Conservation (phyloP, 2,797 vertebrate genomes). For the Petrocephalus sullivani region DNA sequence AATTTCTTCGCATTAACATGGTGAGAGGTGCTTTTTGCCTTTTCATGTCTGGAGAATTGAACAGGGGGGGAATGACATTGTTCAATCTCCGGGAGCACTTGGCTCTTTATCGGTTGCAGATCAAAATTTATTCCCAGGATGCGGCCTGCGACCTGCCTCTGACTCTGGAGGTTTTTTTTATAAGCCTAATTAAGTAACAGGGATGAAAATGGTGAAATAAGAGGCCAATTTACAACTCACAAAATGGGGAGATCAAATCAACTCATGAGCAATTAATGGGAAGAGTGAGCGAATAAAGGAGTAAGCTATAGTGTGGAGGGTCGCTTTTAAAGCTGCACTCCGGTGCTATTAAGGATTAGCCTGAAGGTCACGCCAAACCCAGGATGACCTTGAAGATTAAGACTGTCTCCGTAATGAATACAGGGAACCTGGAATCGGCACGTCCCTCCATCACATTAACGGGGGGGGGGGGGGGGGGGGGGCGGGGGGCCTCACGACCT, state of each 20-base stretch:
- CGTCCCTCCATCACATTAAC: not conserved
- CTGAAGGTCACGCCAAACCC: slow-evolving; percentile 66
- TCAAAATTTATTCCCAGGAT: slow-evolving; percentile 60
- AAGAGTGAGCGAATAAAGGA: slow-evolving; percentile 58
- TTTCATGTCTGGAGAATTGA: slow-evolving; percentile 68
- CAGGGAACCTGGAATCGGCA: slow-evolving; percentile 45
- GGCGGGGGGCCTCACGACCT: not conserved
- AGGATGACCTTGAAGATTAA: slow-evolving; percentile 67
- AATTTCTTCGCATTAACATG: slow-evolving; percentile 76
- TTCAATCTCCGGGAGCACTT: slow-evolving; percentile 51
- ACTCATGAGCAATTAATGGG: slow-evolving; percentile 64
- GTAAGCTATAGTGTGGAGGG: slow-evolving; percentile 45
- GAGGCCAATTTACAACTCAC: slow-evolving; percentile 68
- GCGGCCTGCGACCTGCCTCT: slow-evolving; percentile 52
- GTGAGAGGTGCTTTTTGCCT: slow-evolving; percentile 64
- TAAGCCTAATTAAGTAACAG: slow-evolving; percentile 68
- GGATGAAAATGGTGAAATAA: slow-evolving; percentile 68
- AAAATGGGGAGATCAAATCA: slow-evolving; percentile 70
- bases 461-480: not conserved
- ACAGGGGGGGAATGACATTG: slow-evolving; percentile 50
- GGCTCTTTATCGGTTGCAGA: slow-evolving; percentile 57
- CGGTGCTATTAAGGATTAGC: slow-evolving; percentile 59
- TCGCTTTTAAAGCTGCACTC: slow-evolving; percentile 55
- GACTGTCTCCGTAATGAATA: slow-evolving; percentile 60
- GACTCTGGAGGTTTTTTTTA: slow-evolving; percentile 57